Base-by-base conservation (phyloP, 2,888 invertebrate species). In the Myopa testacea region DNA sequence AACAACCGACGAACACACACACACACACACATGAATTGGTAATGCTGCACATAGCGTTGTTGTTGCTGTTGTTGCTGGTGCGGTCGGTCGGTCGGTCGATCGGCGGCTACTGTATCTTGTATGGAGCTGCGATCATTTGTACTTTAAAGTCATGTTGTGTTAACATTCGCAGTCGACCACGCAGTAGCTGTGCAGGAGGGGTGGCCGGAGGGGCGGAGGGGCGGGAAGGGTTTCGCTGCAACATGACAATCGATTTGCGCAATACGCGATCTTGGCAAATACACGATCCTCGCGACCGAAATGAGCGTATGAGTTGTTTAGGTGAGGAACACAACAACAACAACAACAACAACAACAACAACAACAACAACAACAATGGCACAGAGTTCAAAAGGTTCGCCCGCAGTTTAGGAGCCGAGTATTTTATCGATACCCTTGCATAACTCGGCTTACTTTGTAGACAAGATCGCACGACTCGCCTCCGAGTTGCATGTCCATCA, bases 241-340 rank as follows among this genome's bases (percentile, higher is more conserved):
- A 75, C 75, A 75, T 67, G 75, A 75, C 75, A 75, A 75, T 67
- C 75, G 75, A 67, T 75, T 75, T 75, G 75, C 52, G 65, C 67
- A 67, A 75, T 67, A 75, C 58, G 67, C 75, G 65, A 75, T 75
- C 75, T 38, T 75, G n/a, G 55, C 67, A 55, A 75, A 70, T 26
- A 68, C 52, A 75, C 52, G 65, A 65, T 75, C 38, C 8, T 62
- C 58, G 26, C 1, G 26, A 19, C 63, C 34, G 26, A 26, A 34
- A 4, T 37, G 14, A 63, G 14, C 63, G 26, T 63, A 26, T 19
- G 12, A 62, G 34, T 12, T 63, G 34, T 5, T 34, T 26, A 26
- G 14, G 40, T 26, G 26, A 26, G 16, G 55, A 70, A 26, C 12
- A 45, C 45, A 72, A 37, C 37, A 38, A 2, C 26, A 26, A 26